These are phyloP conservation scores for Xyliphius kryptos DNA, from an alignment of 2,113 vertebrate genomes.

Conservation along the genomic window DNA sequence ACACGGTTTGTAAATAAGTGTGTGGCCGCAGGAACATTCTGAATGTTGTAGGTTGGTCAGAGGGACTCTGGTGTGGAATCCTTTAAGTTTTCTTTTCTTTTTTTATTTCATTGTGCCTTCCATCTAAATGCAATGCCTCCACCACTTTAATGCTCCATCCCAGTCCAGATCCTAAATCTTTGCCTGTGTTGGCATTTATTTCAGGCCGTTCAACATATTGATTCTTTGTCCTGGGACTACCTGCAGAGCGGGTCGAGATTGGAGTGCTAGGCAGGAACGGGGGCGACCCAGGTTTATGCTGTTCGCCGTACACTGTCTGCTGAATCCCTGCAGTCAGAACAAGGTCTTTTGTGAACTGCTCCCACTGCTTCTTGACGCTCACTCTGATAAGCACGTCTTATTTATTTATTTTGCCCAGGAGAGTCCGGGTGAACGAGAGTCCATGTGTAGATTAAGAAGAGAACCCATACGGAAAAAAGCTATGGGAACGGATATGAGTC, in stretches of 20 bases:
- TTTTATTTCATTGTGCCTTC: constrained; percentile 5
- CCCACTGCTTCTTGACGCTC: constrained; percentile 9
- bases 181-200: constrained; percentile 28
- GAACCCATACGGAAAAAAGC: too few species aligned
- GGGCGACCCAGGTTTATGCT: constrained; percentile 17
- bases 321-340: constrained; percentile 31
- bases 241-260: constrained; percentile 15
- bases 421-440: constrained; percentile 12
- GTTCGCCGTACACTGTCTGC: constrained; percentile 24
- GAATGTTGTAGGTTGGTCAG: too few species aligned
- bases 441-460: constrained; percentile 13
- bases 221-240: constrained; percentile 30
- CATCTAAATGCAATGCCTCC: background rate
- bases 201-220: constrained; percentile 19
- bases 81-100: constrained; percentile 10
- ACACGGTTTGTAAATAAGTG: too few species aligned
- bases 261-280: constrained; percentile 16
- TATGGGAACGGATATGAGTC: too few species aligned
- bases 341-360: constrained; percentile 35
- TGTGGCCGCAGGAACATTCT: too few species aligned
- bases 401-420: constrained; percentile 22
- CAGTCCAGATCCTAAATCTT: constrained; percentile 9
- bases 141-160: constrained; percentile 8
- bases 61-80: too few species aligned
- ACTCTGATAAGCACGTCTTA: constrained; percentile 13